These are phyloP conservation scores for Sarcoramphus papa DNA, from an alignment of 2,797 vertebrate species.

Conservation along the genomic window DNA sequence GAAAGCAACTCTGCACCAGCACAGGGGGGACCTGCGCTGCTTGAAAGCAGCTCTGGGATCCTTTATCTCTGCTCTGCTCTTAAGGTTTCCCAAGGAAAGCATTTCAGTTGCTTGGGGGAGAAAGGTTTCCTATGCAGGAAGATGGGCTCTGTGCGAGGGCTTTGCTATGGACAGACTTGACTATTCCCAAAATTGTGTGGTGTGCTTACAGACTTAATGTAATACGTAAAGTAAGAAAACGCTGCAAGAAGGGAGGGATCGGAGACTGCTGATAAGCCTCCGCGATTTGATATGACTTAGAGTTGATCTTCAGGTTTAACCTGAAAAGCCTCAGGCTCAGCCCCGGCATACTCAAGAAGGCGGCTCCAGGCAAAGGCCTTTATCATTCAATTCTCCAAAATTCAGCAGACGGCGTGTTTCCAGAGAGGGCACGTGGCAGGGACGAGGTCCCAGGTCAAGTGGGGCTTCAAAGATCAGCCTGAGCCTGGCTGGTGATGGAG, in stretches of 20 bases:
- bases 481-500: background rate
- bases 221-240: background rate
- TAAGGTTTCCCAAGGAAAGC: background rate
- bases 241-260: background rate
- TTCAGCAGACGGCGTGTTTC: background rate
- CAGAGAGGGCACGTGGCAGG: background rate
- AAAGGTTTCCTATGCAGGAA: background rate
- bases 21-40: background rate
- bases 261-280: background rate
- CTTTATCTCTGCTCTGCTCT: background rate
- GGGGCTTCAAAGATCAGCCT: background rate
- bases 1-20: background rate
- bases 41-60: background rate
- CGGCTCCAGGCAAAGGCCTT: background rate
- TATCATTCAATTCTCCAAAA: background rate
- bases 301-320: slow-evolving; percentile 11
- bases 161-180: background rate
- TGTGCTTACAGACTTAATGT: background rate
- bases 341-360: background rate
- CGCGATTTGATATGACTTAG: background rate
- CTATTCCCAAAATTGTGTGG: background rate
- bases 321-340: background rate
- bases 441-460: background rate
- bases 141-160: background rate
- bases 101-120: background rate